phyloP scores from a whole-genome alignment of 2,888 invertebrate species.

The Plemyria rubiginata region DNA sequence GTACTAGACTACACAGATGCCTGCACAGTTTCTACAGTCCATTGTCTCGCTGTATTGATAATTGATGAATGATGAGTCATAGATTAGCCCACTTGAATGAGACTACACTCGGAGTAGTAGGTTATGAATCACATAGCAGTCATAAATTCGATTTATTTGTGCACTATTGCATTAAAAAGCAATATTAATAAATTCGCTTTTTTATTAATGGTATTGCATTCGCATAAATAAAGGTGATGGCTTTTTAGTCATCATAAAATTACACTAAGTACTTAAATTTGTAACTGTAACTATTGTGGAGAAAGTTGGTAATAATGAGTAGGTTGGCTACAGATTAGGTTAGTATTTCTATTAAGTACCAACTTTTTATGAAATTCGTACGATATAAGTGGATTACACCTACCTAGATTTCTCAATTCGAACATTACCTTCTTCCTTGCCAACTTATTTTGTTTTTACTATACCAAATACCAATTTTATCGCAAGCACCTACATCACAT shows the following conservation, averaged over 20 bases:
- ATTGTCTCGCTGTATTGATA: constrained; percentile 10
- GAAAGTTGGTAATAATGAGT: too few species aligned
- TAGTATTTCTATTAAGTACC: too few species aligned
- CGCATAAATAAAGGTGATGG: neutral
- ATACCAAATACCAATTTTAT: neutral
- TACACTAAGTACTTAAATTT: too few species aligned
- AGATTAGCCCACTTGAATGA: constrained; percentile 16
- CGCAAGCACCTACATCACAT: neutral
- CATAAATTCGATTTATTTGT: constrained; percentile 5
- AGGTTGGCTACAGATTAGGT: too few species aligned
- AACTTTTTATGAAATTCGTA: too few species aligned
- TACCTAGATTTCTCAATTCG: neutral
- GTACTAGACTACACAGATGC: constrained; percentile 1
- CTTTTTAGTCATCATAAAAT: too few species aligned
- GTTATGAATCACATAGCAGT: constrained; percentile 11
- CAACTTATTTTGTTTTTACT: neutral
- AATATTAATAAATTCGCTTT: neutral
- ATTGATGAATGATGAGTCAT: constrained; percentile 12
- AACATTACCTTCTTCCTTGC: neutral
- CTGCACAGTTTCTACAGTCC: constrained; percentile 2
- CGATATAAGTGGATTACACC: neutral
- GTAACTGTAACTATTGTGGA: too few species aligned
- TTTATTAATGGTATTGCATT: neutral
- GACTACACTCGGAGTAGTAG: constrained; percentile 20
- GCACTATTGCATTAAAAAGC: neutral